Conservation (phyloP, 2,888 invertebrate species). For the Odontomyia ornata region DNA sequence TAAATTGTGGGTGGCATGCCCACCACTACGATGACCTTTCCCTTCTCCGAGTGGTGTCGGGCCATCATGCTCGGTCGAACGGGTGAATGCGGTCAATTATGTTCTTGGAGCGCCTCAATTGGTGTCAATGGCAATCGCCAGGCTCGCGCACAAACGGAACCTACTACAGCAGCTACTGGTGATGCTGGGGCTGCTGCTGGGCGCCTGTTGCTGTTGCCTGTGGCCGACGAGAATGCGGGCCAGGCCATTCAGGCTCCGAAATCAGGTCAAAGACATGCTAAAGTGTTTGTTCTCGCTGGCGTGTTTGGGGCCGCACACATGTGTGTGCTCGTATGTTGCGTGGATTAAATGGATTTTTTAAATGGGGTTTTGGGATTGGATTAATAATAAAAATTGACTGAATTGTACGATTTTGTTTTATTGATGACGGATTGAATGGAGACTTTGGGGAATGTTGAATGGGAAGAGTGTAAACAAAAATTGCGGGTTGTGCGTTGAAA, state of each 20-base stretch:
- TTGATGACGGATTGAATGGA: no score
- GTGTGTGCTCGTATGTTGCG: not conserved
- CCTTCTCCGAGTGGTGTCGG: not conserved
- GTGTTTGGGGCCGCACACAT: not conserved
- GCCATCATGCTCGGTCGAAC: not conserved
- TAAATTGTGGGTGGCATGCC: not conserved
- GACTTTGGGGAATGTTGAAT: no score
- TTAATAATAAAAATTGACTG: not conserved
- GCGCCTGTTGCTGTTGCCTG: not conserved
- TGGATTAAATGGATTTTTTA: not conserved
- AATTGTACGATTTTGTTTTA: no score
- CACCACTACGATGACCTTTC: not conserved
- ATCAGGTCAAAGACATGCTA: conserved; percentile 4
- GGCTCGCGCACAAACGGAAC: not conserved
- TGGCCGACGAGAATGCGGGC: not conserved
- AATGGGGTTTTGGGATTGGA: not conserved
- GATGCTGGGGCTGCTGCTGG: not conserved
- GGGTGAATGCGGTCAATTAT: conserved; percentile 2
- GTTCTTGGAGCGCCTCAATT: not conserved
- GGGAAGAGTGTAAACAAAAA: no score
- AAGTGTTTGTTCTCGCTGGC: not conserved
- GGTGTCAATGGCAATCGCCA: conserved; percentile 6
- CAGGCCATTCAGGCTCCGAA: not conserved
- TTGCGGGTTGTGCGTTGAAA: no score
- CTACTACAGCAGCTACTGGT: not conserved